These are phyloP conservation scores for Epinotia ramella DNA, from an alignment of 2,888 invertebrate genomes.

Conservation along the genomic window DNA sequence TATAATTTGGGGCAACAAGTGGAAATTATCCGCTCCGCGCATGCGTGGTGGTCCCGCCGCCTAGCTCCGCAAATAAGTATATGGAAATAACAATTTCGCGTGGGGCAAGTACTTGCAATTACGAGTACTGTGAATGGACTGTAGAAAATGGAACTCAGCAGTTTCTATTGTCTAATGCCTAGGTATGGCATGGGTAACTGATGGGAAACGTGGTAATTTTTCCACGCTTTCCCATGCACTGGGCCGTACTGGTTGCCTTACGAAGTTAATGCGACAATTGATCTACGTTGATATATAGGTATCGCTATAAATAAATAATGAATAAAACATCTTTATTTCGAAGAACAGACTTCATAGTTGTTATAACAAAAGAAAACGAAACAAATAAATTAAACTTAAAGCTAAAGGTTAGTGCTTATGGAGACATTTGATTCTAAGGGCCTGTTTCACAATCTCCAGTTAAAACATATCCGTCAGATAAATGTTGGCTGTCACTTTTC, in stretches of 20 bases:
- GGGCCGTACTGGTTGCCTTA: neutral
- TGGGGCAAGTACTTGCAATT: conserved; percentile 60
- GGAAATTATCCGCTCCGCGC: conserved; percentile 77
- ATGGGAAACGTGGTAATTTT: neutral
- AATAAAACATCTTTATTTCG: too few species aligned
- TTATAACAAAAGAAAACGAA: too few species aligned
- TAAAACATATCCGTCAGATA: too few species aligned
- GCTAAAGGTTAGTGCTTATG: too few species aligned
- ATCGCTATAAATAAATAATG: too few species aligned
- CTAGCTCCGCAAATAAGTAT: conserved; percentile 71
- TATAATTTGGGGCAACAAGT: conserved; percentile 81
- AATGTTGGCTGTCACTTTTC: too few species aligned
- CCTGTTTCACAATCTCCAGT: too few species aligned
- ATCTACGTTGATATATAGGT: too few species aligned
- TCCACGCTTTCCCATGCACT: conserved; percentile 8
- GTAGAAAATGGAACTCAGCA: neutral
- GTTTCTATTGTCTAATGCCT: conserved; percentile 17
- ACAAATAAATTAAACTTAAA: too few species aligned
- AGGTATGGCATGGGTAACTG: conserved; percentile 25
- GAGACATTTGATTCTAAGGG: too few species aligned
- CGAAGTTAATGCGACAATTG: neutral
- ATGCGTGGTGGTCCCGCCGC: conserved; percentile 79
- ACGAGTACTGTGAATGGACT: conserved; percentile 30
- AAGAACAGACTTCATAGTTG: too few species aligned
- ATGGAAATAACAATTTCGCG: conserved; percentile 73